Conservation (phyloP, 2,888 invertebrate genomes). For the Hecatera dysodea region DNA sequence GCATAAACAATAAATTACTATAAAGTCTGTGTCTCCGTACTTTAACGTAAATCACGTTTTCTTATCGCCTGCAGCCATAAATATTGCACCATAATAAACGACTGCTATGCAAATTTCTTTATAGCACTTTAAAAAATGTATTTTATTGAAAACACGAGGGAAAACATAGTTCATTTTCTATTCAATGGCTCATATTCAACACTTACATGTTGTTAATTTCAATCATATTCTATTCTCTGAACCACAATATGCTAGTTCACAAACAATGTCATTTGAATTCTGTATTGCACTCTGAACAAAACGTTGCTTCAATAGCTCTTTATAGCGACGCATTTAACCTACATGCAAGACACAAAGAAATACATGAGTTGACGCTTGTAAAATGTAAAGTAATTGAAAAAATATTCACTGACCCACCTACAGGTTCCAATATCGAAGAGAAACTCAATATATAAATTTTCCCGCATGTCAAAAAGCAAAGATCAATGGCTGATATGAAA, state of each 20-base stretch:
- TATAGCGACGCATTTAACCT: constrained; percentile 39
- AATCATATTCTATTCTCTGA: constrained; percentile 47
- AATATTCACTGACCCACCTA: constrained; percentile 59
- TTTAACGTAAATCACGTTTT: constrained; percentile 74
- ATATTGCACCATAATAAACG: constrained; percentile 70
- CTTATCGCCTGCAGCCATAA: constrained; percentile 73
- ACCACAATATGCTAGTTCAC: constrained; percentile 10
- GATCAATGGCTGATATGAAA: constrained; percentile 68
- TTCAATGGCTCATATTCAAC: constrained; percentile 57
- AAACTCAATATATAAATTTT: constrained; percentile 65
- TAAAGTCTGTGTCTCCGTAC: constrained; percentile 69
- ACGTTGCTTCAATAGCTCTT: constrained; percentile 40
- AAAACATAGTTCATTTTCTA: constrained; percentile 66
- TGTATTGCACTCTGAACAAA: constrained; percentile 46
- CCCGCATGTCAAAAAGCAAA: constrained; percentile 66
- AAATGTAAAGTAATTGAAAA: constrained; percentile 58
- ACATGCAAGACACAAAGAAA: constrained; percentile 51
- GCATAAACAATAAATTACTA: constrained; percentile 70
- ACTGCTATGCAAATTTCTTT: constrained; percentile 76
- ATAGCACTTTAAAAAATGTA: constrained; percentile 71
- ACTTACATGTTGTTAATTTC: constrained; percentile 55
- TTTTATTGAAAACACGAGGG: constrained; percentile 72
- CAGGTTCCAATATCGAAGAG: constrained; percentile 50
- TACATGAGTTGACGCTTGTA: constrained; percentile 37
- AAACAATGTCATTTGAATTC: constrained; percentile 56